Evolutionary conservation across 2,797 vertebrate species (phyloP).

Genomic region (Sebastes steindachneri): DNA sequence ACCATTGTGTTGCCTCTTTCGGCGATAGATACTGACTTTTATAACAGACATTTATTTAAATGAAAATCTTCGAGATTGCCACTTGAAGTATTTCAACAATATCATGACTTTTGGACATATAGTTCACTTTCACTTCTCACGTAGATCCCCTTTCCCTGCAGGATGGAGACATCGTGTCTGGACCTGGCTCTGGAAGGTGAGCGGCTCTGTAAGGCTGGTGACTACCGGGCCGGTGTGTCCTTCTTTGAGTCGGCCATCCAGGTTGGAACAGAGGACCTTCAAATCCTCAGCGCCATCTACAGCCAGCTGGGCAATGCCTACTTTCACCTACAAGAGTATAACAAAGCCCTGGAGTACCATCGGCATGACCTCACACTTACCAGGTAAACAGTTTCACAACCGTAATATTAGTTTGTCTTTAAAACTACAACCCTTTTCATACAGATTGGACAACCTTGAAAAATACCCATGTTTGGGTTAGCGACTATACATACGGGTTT

Average conservation of each 20-base stretch:
- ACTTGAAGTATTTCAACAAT: background rate
- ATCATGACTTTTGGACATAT: background rate
- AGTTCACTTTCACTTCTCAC: conserved; percentile 2
- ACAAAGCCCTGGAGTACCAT: conserved; percentile 95
- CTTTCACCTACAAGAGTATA: conserved; percentile 95
- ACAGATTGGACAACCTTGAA: background rate
- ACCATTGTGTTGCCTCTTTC: too few relatives aligned
- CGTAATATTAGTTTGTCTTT: background rate
- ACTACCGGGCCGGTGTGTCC: conserved; percentile 90
- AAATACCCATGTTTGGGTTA: background rate
- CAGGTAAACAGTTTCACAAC: conserved; percentile 46
- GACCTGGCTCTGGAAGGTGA: conserved; percentile 97
- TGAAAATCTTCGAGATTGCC: background rate
- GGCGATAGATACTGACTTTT: too few relatives aligned
- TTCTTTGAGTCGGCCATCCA: conserved; percentile 97
- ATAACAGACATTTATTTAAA: too few relatives aligned
- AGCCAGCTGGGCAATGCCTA: conserved; percentile 98
- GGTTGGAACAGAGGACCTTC: conserved; percentile 96
- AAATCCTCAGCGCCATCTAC: conserved; percentile 97
- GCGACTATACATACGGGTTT: background rate
- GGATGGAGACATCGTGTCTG: conserved; percentile 97
- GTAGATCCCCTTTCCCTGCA: conserved; percentile 54
- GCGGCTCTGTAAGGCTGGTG: conserved; percentile 91
- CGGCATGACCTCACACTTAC: conserved; percentile 93
- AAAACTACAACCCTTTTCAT: background rate